These are phyloP conservation scores for Galendromus occidentalis DNA, from an alignment of 1,140 invertebrate species.

Conservation along the genomic window DNA sequence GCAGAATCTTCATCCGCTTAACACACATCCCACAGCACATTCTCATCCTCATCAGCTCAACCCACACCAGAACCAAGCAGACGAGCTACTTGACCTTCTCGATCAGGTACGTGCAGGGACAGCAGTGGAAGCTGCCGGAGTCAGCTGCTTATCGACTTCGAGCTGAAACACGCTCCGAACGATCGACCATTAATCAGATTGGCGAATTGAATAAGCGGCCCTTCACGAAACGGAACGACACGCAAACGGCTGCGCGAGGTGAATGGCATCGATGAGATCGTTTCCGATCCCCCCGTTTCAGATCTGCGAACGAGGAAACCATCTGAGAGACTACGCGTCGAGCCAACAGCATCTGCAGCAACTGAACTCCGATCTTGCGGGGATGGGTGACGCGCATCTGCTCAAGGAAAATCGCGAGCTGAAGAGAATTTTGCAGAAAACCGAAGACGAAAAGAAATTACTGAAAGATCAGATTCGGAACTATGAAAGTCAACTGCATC, in stretches of 20 bases:
- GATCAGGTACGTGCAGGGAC: not conserved
- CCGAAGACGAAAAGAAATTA: constrained; percentile 1
- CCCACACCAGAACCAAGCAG: constrained; percentile 4
- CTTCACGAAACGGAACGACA: no score
- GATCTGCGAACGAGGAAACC: constrained; percentile 2
- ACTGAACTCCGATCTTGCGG: constrained; percentile 1
- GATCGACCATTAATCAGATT: no score
- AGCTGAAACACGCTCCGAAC: not conserved
- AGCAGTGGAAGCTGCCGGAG: not conserved
- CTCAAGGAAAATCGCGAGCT: constrained; percentile 8
- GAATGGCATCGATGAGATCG: no score
- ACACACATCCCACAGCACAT: not conserved
- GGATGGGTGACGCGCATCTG: constrained; percentile 8
- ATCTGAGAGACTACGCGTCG: not conserved
- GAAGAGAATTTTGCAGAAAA: not conserved
- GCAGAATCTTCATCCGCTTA: not conserved
- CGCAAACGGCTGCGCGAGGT: no score
- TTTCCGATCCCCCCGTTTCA: not conserved
- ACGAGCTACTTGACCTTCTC: constrained; percentile 4
- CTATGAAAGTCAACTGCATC: constrained; percentile 6
- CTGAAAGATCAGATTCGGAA: constrained; percentile 3
- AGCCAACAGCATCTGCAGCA: constrained; percentile 9
- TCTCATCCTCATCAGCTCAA: not conserved
- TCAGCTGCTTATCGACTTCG: not conserved
- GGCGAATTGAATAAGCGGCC: no score